Base-by-base conservation (phyloP, 2,113 vertebrate genomes). In the Calonectris borealis region DNA sequence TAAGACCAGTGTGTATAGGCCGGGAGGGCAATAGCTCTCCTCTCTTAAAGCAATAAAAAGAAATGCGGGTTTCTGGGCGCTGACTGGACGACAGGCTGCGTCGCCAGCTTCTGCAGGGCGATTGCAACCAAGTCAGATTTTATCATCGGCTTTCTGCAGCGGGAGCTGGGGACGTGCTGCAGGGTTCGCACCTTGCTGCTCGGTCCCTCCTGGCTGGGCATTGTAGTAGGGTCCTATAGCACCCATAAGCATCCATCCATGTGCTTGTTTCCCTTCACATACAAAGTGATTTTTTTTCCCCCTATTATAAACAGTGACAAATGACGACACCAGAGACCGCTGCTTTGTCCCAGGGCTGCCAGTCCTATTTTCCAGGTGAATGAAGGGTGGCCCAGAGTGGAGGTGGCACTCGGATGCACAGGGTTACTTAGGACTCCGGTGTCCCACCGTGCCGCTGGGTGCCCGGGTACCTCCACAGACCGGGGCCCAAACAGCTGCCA, bases 161-260 rank as follows among this genome's bases (percentile, higher is more conserved):
- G 2, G 80, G 48, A 19, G 54, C 32, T 1, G 8, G 73, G 55
- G 81, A 8, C 14, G 42, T 8, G 40, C 48, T n/a, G n/a, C 48
- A 14, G 48, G 68, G 24, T 4, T 24, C 6, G 2, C 40, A 17
- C 26, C 19, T 9, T 4, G 5, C 38, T 15, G 27, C 27, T 49
- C 7, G 9, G 2, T 25, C 17, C 42, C 55, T 19, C 29, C 32
- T 2, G 3, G 14, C 19, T 16, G 62, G 31, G 25, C n/a, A 13
- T 1, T 9, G 0, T 0, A 1, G n/a, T 1, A 6, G n/a, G 40
- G 7, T 11, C n/a, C 68, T 38, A 13, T 0, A 32, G 52, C 75
- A 32, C 13, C 92, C 89, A 4, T 8, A 3, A 13, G 16, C 70
- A 46, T n/a, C 84, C 71, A 13, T 4, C 60, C 14, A 0, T 2